Base-by-base conservation (phyloP, 1,140 invertebrate genomes). In the Pygmarrhopalites habei region DNA sequence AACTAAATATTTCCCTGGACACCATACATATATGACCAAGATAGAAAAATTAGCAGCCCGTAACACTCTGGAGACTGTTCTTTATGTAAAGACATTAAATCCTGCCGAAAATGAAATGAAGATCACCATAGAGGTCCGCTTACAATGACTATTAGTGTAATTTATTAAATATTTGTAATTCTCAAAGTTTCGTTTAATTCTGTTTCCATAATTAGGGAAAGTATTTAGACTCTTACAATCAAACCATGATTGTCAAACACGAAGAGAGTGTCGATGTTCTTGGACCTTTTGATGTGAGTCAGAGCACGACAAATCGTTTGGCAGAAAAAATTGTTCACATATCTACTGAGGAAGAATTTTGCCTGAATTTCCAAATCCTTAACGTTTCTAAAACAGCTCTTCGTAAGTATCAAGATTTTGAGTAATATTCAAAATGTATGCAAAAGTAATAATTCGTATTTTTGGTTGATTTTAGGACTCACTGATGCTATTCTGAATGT, bases 61-160 rank as follows among this genome's bases (percentile, higher is more conserved):
- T 25, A n/a, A 14, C 29, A 62, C 2, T 49, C 4, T 55, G 3
- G 47, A 59, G 26, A 26, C 21, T 12, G 25, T 30, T 2, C 1
- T 70, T 3, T 70, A 59, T 28, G n/a, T 70, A 0, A 66, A 58
- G 46, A 62, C 60, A 17, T 32, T 19, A 12, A 58, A 60, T 60
- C 47, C 51, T 10, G 14, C 30, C 28, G 63, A 60, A 39, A 41
- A 30, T 4, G 68, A 70, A 26, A 23, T 66, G 17, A 57, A 67
- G 57, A n/a, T 70, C 10, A 15, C 44, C 17, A 39, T 61, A 17
- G 66, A 64, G 51, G 68, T 69, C 53, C 7, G 5, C 5, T 7
- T 35, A 35, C 32, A 35, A 35, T 35, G 5, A 35, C 12, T 46
- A 55, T 21, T 35, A 25, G 12, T 23, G 39, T 43, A 51, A 12